Base-by-base conservation (phyloP, 2,797 vertebrate genomes). In the Rhyacichthys aspro region DNA sequence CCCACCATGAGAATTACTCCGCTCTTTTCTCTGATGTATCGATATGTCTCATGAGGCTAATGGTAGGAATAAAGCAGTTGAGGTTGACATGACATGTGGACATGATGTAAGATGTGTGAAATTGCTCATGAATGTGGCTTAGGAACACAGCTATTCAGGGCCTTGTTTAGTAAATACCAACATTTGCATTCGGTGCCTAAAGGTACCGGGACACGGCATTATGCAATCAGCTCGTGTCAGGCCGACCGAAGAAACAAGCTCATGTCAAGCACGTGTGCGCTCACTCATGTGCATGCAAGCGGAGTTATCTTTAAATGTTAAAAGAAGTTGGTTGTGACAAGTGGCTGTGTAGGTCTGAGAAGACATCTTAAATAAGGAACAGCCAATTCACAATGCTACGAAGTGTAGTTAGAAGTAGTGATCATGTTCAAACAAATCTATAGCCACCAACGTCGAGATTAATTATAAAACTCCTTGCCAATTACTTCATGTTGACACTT, bases 151-250 rank as follows among this genome's bases (percentile, higher is more conserved):
- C 50, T 33, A n/a, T 74, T 72, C 34, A 53, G 34, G 1, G 10
- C 41, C 36, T 73, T 63, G 42, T 72, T 81, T 56, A 17, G 56
- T 36, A 81, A 84, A 86, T 79, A 71, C 57, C 75, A 79, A 55
- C 48, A 82, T 81, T 83, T 83, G 69, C 78, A 81, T 87, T 67
- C 38, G 53, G 34, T 46, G n/a, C n/a, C n/a, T n/a, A n/a, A n/a
- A n/a, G n/a, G n/a, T n/a, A n/a, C n/a, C n/a, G n/a, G n/a, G n/a
- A n/a, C n/a, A n/a, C n/a, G n/a, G n/a, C n/a, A n/a, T n/a, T n/a
- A n/a, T 4, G 47, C 56, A 70, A 49, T 39, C 63, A 63, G 67
- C 46, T 46, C 7, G 1, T 36, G 37, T 57, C 28, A 44, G 56
- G 36, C 55, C 43, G 18, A 37, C 59, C 55, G 59, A 7, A n/a